Base-by-base conservation (phyloP, 2,888 invertebrate species). In the Melikaiella ostensackeni region DNA sequence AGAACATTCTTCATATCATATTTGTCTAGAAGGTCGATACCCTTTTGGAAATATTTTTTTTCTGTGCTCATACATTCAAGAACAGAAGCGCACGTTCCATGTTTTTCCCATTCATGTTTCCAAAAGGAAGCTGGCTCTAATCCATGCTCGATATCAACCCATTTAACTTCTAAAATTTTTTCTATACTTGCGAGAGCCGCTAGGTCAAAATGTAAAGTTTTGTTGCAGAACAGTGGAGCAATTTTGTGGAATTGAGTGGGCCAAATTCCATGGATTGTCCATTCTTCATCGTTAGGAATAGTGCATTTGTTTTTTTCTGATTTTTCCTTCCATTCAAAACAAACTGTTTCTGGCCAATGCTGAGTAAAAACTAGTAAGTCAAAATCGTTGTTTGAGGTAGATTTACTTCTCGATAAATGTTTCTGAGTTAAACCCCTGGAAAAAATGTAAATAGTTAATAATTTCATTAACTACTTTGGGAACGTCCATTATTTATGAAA, bases 251-350 rank as follows among this genome's bases (percentile, higher is more conserved):
- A 89, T 88, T 95, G 94, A 0, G 96, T 95, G 0, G 97, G 97
- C 97, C 97, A 97, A 57, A 97, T 92, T 1, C 97, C 97, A 86
- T 97, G 97, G 46, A 97, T 94, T 0, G 95, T 94, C 97, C 97
- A 97, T 75, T 89, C 89, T 3, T 94, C 92, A 75, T 94, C 93
- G 19, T 91, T 92, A 2, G 96, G 96, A 84, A 96, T 90, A 0
- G 91, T 89, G 86, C 97, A 97, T 1, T 93, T 92, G 84, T 96
- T 94, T 0, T 92, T 88, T 0, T 93, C 89, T 70, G 93, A 92
- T 74, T 93, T 91, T 82, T 95, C 94, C 85, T 94, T 93, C 96
- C 96, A 97, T 80, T 94, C 92, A 61, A 93, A 93, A 86, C 97
- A 97, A 2, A 94, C 93, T 0, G 95, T 95, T 59, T 93, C 92